phyloP scores from a whole-genome alignment of 2,797 vertebrate species.

The Neosilurus hyrtlii region DNA sequence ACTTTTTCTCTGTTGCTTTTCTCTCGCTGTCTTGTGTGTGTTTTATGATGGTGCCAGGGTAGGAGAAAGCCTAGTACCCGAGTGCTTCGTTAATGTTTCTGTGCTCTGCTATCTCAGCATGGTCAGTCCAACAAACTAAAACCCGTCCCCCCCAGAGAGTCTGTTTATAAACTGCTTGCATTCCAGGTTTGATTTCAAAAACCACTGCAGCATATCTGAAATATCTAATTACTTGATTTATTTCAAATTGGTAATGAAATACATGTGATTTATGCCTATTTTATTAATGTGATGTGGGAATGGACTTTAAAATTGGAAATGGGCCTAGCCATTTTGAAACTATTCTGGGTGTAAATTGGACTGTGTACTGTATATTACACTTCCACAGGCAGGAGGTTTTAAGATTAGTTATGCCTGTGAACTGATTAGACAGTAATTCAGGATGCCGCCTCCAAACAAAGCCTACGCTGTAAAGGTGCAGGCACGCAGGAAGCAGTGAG shows the following conservation, averaged over 20 bases:
- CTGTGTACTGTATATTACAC: background rate
- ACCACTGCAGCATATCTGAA: background rate
- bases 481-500: too few relatives aligned
- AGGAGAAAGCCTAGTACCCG: slow-evolving; percentile 12
- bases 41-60: slow-evolving; percentile 32
- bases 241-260: background rate
- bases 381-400: background rate
- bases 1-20: background rate
- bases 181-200: background rate
- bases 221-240: background rate
- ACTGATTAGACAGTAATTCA: background rate
- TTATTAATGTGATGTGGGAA: background rate
- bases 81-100: slow-evolving; percentile 11
- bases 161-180: background rate
- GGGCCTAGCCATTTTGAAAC: background rate
- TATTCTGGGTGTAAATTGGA: background rate
- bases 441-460: background rate
- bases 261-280: background rate
- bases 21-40: slow-evolving; percentile 20
- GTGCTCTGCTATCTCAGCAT: slow-evolving; percentile 58
- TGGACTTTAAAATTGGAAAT: background rate
- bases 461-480: background rate
- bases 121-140: slow-evolving; percentile 39
- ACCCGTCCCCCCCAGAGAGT: slow-evolving; percentile 31
- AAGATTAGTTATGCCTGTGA: background rate